These are phyloP conservation scores for Nymphalis polychloros DNA, from an alignment of 2,888 invertebrate genomes.

Conservation along the genomic window DNA sequence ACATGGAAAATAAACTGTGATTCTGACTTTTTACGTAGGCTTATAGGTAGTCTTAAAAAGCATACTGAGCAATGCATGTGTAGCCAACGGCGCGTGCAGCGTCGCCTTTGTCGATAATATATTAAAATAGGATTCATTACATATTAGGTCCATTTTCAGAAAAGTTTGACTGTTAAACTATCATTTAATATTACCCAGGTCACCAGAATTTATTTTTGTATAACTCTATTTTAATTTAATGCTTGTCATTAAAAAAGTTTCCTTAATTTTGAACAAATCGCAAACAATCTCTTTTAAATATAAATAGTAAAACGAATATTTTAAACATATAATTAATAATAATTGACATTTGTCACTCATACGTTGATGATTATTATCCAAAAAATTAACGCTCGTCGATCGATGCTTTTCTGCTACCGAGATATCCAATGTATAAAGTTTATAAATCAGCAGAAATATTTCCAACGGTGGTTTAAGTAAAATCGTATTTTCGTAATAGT, in stretches of 20 bases:
- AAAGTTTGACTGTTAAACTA: too few relatives aligned
- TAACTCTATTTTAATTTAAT: too few relatives aligned
- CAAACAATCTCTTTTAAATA: too few relatives aligned
- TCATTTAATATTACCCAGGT: constrained; percentile 13
- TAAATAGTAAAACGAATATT: too few relatives aligned
- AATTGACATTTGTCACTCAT: neutral
- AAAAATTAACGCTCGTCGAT: constrained; percentile 3
- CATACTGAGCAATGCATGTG: constrained; percentile 54
- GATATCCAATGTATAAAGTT: constrained; percentile 9
- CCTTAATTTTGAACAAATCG: too few relatives aligned
- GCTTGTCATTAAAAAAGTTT: too few relatives aligned
- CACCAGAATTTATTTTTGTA: constrained; percentile 2
- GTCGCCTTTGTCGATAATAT: constrained; percentile 29
- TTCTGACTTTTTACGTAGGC: constrained; percentile 80
- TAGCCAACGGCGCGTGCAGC: constrained; percentile 42
- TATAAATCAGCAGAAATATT: constrained; percentile 1
- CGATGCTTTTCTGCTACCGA: constrained; percentile 15
- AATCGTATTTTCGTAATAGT: neutral
- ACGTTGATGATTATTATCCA: neutral
- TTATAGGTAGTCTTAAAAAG: constrained; percentile 71
- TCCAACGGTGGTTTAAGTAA: neutral
- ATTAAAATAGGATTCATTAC: neutral
- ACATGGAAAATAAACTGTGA: constrained; percentile 82
- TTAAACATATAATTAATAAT: too few relatives aligned
- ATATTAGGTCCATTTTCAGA: too few relatives aligned